Evolutionary conservation across 2,797 vertebrate species (phyloP).

Genomic region (Lepilemur ruficaudatus): DNA sequence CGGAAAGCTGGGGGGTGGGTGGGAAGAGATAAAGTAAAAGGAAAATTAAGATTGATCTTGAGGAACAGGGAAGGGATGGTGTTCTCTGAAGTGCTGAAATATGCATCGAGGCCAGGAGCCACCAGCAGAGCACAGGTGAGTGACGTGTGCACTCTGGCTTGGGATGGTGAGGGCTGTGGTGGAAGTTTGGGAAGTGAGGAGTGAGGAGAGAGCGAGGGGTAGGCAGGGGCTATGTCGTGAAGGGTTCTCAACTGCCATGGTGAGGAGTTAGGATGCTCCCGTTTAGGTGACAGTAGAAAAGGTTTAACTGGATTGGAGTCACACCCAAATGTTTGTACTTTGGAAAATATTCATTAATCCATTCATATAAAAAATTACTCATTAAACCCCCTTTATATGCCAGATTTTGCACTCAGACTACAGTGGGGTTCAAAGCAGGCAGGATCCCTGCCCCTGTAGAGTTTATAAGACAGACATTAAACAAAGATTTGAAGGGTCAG

Average conservation of each 20-base stretch:
- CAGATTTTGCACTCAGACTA: accelerated
- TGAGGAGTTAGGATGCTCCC: neutral
- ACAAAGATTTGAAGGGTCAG: neutral
- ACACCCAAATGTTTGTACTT: neutral
- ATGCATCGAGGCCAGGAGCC: neutral
- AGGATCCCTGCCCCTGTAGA: no score
- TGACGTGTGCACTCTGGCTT: neutral
- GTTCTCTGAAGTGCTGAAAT: neutral
- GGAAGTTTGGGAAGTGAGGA: neutral
- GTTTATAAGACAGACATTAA: neutral
- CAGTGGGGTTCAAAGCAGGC: neutral
- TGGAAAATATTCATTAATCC: neutral
- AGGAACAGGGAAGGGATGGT: no score
- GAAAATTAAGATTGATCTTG: neutral
- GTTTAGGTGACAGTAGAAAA: accelerated
- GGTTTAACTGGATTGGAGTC: neutral
- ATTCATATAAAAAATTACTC: neutral
- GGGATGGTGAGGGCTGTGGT: neutral
- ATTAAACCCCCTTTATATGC: neutral
- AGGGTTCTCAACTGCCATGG: neutral
- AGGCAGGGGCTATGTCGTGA: accelerated
- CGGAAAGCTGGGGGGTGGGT: neutral
- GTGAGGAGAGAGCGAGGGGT: neutral
- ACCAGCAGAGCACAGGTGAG: neutral
- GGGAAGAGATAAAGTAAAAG: neutral